Base-by-base conservation (phyloP, 53 echinoderm and acorn worm species). In the Holothuria scabra region DNA sequence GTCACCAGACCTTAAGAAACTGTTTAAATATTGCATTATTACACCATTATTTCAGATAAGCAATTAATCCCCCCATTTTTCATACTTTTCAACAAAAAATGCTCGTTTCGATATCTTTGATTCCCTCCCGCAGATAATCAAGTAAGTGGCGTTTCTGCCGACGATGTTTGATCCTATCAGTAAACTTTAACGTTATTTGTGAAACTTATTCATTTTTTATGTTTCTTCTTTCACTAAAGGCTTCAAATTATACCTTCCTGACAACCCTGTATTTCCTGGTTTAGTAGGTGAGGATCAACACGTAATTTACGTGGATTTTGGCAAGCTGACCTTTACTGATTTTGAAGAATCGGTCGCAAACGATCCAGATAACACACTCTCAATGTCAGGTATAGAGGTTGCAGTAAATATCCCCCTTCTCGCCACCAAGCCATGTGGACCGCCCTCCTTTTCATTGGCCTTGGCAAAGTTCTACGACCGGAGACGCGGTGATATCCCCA, bases 391-490 rank as follows among this genome's bases (percentile, higher is more conserved):
- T 41, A 8, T 41, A 5, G 41, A 41, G 41, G 41, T 41, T 10
- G 41, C 41, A 41, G 41, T 41, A 41, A 23, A 7, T 41, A 74
- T 74, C 46, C 74, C 74, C 8, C 26, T 74, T 21, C 22, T 74
- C 12, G 22, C 46, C 8, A 8, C 14, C 7, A 10, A 41, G 14
- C 74, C 74, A 22, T 24, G 37, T 74, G 74, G 52, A n/a, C 74
- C 74, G 14, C 74, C 74, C 9, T 12, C 49, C 11, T 30, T 46
- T 46, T 74, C 74, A 41, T 37, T 74, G 41, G 74, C 74, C 9
- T 25, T 74, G 2, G 74, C 74, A 7, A 48, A 46, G n/a, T 74
- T 74, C 26, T 74, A 74, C 74, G 74, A 74, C 11, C 16, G 49
- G n/a, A 41, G 26, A 10, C 49, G 44, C 8, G 74, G 74, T 8